A percentile compares a stretch with the other conserved stretches of the same genome.
Evolutionary conservation across 64 coral and sea anemone genomes (phyloP).

Genomic region (Orbicella faveolata): DNA sequence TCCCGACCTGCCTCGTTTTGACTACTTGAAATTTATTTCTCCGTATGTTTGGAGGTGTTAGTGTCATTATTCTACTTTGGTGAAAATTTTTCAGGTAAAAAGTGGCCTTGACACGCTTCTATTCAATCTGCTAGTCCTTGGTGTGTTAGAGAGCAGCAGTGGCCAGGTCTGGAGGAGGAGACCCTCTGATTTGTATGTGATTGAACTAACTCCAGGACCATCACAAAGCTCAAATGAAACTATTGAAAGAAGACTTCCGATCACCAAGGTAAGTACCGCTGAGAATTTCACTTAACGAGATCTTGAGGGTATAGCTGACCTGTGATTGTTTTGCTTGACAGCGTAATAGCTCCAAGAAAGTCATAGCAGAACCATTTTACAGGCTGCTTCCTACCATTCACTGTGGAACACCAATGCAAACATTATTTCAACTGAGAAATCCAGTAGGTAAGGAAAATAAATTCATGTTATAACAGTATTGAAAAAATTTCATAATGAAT

Average conservation of each 20-base stretch:
- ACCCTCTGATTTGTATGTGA: constrained; percentile 82
- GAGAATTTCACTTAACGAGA: background rate
- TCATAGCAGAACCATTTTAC: constrained; percentile 20
- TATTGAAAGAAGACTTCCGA: background rate
- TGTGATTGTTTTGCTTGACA: background rate
- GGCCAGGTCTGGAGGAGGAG: constrained; percentile 85
- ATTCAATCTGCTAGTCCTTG: constrained; percentile 81
- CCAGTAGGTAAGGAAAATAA: background rate
- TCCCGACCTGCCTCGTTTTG: background rate
- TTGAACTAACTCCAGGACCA: constrained; percentile 70
- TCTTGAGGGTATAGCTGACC: background rate
- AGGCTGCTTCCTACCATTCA: constrained; percentile 18
- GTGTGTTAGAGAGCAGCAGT: constrained; percentile 58
- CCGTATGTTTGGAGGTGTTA: background rate
- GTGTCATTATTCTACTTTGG: background rate
- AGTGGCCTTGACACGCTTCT: constrained; percentile 78
- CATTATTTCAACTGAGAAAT: background rate
- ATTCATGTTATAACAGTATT: background rate
- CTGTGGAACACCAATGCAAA: constrained; percentile 25
- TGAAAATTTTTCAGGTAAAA: constrained; percentile 43
- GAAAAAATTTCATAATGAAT: background rate
- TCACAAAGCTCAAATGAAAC: background rate
- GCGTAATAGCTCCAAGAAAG: background rate
- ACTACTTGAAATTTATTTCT: background rate
- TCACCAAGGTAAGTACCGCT: background rate